These are phyloP conservation scores for Labia minor DNA, from an alignment of 2,888 invertebrate species.

Conservation along the genomic window DNA sequence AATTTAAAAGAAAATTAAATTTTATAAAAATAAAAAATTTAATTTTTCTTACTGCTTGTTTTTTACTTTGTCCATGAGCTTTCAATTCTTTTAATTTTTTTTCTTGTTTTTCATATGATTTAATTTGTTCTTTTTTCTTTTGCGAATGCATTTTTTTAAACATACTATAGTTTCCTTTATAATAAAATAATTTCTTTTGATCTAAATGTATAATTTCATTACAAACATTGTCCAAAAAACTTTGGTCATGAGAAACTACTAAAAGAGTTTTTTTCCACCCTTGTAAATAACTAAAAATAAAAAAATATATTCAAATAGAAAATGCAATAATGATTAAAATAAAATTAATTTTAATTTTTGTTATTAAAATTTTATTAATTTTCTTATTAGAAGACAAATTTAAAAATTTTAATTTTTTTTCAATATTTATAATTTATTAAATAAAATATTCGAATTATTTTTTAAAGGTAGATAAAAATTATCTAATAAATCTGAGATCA, in stretches of 20 bases:
- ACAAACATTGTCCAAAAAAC: constrained; percentile 98
- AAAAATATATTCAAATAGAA: too few species aligned
- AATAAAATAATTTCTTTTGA: constrained; percentile 85
- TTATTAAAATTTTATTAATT: not conserved
- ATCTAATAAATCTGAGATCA: too few species aligned
- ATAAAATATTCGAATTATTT: not conserved
- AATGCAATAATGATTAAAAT: too few species aligned
- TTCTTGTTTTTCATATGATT: constrained; percentile 97
- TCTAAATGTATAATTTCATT: constrained; percentile 98
- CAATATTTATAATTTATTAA: not conserved
- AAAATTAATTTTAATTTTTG: not conserved
- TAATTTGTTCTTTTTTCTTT: constrained; percentile 87
- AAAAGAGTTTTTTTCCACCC: constrained; percentile 97
- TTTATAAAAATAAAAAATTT: not conserved
- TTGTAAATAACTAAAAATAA: constrained; percentile 70
- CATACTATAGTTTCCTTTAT: constrained; percentile 95
- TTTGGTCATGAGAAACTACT: constrained; percentile 99
- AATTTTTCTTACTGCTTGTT: constrained; percentile 58
- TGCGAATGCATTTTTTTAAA: constrained; percentile 98
- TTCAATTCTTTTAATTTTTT: constrained; percentile 91
- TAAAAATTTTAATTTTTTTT: not conserved
- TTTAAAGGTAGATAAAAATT: too few species aligned
- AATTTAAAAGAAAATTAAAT: constrained; percentile 17
- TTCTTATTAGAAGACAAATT: not conserved
- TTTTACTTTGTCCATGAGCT: constrained; percentile 88